Percentiles rank a stretch among this genome's conserved stretches.
Conservation (phyloP, 2,888 invertebrate genomes). For the Acholoe squamosa region DNA sequence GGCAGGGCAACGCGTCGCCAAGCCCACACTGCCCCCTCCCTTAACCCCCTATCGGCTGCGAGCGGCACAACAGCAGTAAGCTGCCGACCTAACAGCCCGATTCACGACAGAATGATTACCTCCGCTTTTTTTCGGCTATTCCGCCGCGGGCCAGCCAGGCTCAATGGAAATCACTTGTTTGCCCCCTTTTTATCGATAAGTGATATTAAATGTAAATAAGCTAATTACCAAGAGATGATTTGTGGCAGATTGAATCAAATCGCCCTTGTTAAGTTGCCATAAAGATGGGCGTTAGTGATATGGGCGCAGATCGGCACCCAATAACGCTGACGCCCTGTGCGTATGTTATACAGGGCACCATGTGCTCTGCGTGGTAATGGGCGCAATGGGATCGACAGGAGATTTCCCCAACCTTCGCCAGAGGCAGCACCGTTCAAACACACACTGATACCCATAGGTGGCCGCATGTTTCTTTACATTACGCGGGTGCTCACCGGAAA, state of each 20-base stretch:
- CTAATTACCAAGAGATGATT: conserved; percentile 46
- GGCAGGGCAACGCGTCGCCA: conserved; percentile 18
- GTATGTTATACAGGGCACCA: neutral
- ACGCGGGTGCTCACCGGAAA: conserved; percentile 19
- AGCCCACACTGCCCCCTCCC: neutral
- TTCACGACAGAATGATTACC: conserved; percentile 26
- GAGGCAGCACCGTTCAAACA: neutral
- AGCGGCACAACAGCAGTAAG: neutral
- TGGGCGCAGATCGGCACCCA: neutral
- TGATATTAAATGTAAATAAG: conserved; percentile 58
- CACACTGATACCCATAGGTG: neutral
- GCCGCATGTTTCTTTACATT: conserved; percentile 36
- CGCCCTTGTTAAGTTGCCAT: conserved; percentile 49
- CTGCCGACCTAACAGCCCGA: neutral
- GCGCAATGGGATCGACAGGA: neutral
- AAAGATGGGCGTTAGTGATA: conserved; percentile 22
- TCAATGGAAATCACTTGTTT: conserved; percentile 55
- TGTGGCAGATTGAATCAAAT: conserved; percentile 37
- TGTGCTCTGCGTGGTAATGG: neutral
- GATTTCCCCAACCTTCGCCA: neutral
- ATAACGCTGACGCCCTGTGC: neutral
- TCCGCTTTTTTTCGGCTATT: neutral
- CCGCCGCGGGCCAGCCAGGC: neutral
- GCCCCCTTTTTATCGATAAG: conserved; percentile 52
- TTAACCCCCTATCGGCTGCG: neutral